Base-by-base conservation (phyloP, 1,140 invertebrate species). In the Musca vetustissima region DNA sequence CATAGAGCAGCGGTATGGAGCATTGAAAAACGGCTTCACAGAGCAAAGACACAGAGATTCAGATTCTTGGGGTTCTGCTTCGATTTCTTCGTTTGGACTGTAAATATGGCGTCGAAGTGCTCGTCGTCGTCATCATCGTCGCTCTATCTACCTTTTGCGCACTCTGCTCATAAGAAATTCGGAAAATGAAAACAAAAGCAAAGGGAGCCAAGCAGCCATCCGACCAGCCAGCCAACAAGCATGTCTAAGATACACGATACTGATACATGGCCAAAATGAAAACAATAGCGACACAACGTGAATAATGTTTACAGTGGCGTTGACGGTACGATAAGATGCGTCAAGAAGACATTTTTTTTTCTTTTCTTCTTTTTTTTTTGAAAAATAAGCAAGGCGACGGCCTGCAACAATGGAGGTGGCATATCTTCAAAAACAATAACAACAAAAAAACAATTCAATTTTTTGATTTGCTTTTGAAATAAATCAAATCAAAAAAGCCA, bases 191-290 rank as follows among this genome's bases (percentile, higher is more conserved):
- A 52, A 52, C 49, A 52, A 52, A 52, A 52, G 49, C 21, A 52
- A 52, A 52, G 17, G 7, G 17, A 49, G 17, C 15, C 48, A 49
- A 49, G n/a, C n/a, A 28, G 28, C 28, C 28, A 28, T 3, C 28
- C 28, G 8, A n/a, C n/a, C n/a, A n/a, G n/a, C 28, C 28, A 43
- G 36, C 36, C 36, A 43, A 43, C 36, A 43, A 52, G 32, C 57
- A 61, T 61, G 57, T 61, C 57, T 61, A 61, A 61, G 57, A 61
- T 61, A 61, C 57, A 61, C 57, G 57, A 61, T 61, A 61, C 57
- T 61, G 57, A 61, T 61, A 61, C 57, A 61, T 61, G 32, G 57
- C 57, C 57, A 17, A 43, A 61, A 43, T 43, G 57, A 61, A 36
- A 61, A 61, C 57, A 61, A 61, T 61, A 61, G 57, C 36, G 36